A percentile compares a stretch with the other conserved stretches of the same genome.
Conservation (phyloP, 2,888 invertebrate genomes). For the Pandemis heparana region DNA sequence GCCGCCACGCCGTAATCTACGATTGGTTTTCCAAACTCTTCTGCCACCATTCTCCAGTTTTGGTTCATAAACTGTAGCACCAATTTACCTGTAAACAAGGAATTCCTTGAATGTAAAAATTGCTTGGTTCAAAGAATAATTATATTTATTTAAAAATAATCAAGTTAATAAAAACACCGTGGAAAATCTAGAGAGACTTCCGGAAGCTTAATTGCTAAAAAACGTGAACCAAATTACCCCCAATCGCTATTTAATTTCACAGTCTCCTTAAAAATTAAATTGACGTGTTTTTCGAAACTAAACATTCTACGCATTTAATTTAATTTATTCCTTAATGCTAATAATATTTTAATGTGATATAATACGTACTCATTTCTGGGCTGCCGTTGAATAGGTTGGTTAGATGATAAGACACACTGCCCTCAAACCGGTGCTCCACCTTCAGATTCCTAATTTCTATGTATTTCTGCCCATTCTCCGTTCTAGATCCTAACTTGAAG, state of each 20-base stretch:
- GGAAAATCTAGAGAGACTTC: too few species aligned
- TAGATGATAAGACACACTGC: slow-evolving; percentile 63
- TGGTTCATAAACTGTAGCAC: slow-evolving; percentile 67
- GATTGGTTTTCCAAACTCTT: slow-evolving; percentile 69
- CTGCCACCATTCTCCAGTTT: slow-evolving; percentile 68
- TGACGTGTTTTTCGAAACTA: background rate
- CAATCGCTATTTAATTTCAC: too few species aligned
- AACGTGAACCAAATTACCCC: too few species aligned
- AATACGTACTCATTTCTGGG: slow-evolving; percentile 66
- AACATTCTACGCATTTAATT: slow-evolving; percentile 1
- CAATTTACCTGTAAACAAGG: slow-evolving; percentile 58
- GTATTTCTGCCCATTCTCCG: slow-evolving; percentile 56
- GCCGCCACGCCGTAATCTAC: slow-evolving; percentile 61
- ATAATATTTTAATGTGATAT: slow-evolving; percentile 13
- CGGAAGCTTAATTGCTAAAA: too few species aligned
- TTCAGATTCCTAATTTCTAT: slow-evolving; percentile 55
- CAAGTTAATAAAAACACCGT: too few species aligned
- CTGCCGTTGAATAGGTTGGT: slow-evolving; percentile 67
- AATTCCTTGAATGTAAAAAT: background rate
- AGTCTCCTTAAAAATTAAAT: too few species aligned
- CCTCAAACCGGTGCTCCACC: slow-evolving; percentile 61
- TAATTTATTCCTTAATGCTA: background rate
- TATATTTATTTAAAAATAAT: background rate
- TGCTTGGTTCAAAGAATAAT: background rate
- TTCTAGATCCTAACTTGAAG: slow-evolving; percentile 53